These are phyloP conservation scores for Epinotia bilunana DNA, from an alignment of 2,888 invertebrate species.

Conservation along the genomic window DNA sequence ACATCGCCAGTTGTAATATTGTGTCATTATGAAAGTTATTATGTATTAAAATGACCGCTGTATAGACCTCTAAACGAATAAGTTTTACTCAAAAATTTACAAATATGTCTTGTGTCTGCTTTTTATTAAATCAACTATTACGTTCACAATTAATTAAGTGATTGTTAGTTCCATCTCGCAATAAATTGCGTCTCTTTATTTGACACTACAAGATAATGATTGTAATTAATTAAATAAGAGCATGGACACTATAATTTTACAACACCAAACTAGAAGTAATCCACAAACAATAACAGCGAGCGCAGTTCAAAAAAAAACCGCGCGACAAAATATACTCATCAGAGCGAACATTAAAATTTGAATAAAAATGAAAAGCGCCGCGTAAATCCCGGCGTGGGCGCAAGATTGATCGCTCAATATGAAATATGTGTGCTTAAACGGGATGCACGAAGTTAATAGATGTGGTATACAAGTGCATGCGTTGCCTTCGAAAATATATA, in stretches of 20 bases:
- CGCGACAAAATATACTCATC: slow-evolving; percentile 64
- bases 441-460: slow-evolving; percentile 45
- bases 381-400: slow-evolving; percentile 70
- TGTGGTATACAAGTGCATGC: slow-evolving; percentile 43
- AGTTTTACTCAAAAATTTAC: neutral
- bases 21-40: slow-evolving; percentile 17
- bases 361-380: slow-evolving; percentile 68
- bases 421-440: slow-evolving; percentile 63
- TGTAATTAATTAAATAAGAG: neutral
- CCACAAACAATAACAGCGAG: slow-evolving; percentile 21
- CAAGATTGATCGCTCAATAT: slow-evolving; percentile 73
- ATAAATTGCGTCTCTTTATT: neutral
- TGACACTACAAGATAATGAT: neutral
- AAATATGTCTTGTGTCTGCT: too few relatives aligned
- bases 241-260: neutral
- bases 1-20: slow-evolving; percentile 12
- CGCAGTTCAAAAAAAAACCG: slow-evolving; percentile 32
- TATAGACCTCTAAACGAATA: neutral
- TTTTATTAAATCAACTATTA: neutral
- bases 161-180: neutral
- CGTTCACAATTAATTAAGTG: neutral
- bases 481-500: neutral
- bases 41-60: neutral
- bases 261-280: slow-evolving; percentile 1
- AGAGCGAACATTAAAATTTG: slow-evolving; percentile 62